Evolutionary conservation across 2,888 invertebrate genomes (phyloP).

Genomic region (Coelinius sp.): DNA sequence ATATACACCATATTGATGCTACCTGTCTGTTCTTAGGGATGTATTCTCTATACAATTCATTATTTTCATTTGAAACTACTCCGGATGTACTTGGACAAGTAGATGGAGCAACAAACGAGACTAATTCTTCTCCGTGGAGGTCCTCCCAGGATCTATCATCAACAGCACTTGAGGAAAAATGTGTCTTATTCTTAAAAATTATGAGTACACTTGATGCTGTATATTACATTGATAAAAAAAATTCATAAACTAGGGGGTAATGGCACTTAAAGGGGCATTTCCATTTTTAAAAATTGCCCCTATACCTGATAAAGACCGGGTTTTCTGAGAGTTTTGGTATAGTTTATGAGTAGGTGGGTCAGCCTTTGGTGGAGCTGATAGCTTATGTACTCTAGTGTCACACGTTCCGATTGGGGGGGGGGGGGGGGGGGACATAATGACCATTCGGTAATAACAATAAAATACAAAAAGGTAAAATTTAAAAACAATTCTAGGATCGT

Average conservation of each 20-base stretch:
- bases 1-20: not conserved
- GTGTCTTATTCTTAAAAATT: not conserved
- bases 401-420: not conserved
- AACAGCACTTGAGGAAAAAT: not conserved
- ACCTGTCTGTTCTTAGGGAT: not conserved
- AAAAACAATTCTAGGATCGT: not conserved
- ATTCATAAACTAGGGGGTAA: constrained; percentile 8
- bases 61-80: not conserved
- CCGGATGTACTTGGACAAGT: not conserved
- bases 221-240: constrained; percentile 1
- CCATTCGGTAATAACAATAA: constrained; percentile 35
- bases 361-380: not conserved
- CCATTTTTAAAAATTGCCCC: constrained; percentile 33
- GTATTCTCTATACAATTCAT: not conserved
- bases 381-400: not conserved
- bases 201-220: not conserved
- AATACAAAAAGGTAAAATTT: constrained; percentile 13
- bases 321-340: constrained; percentile 27
- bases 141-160: not conserved
- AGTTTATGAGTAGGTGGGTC: constrained; percentile 27
- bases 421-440: not conserved
- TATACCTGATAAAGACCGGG: constrained; percentile 34
- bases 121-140: constrained; percentile 12
- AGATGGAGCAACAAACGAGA: not conserved
- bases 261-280: constrained; percentile 24